Base-by-base conservation (phyloP, 1,140 invertebrate genomes). In the Drosophila burlai region DNA sequence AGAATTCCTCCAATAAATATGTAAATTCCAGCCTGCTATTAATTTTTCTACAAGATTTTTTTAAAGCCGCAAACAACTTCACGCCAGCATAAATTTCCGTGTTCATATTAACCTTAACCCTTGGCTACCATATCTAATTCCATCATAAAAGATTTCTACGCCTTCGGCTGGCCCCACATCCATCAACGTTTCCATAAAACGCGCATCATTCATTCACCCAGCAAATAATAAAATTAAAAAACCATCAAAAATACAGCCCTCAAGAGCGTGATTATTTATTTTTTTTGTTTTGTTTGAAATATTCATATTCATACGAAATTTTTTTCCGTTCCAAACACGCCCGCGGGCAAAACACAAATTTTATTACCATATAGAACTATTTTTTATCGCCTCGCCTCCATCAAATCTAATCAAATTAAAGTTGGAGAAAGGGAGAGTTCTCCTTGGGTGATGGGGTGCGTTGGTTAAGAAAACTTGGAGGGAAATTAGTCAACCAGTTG, bases 311-410 rank as follows among this genome's bases (percentile, higher is more conserved):
- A 82, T 52, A 21, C 13, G 9, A 55, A 40, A n/a, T 38, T 63
- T 18, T 54, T 62, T 38, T 58, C 9, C 47, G 64, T 21, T n/a
- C 24, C 6, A 74, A 60, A 55, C 46, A 54, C 65, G 38, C 66
- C 66, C 31, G 49, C 38, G 45, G 64, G 59, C 52, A 49, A 45
- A 57, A 65, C 54, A 77, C 24, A 61, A 36, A 42, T 74, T 89
- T 87, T 89, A 87, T 87, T 87, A 87, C 76, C 83, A 89, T 87
- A 87, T 87, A 87, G 80, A 87, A 87, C 83, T 83, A 87, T 81
- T 79, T 81, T 87, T 87, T 81, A 80, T 83, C 81, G 81, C 59
- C 61, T 7, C 40, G 34, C 57, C 63, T 18, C 55, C 57, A 60
- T 77, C 40, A 62, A 76, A 76, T 65, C 62, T 55, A 76, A 76